Evolutionary conservation across 2,888 invertebrate genomes (phyloP).

Genomic region (Protodeltote pygarga): DNA sequence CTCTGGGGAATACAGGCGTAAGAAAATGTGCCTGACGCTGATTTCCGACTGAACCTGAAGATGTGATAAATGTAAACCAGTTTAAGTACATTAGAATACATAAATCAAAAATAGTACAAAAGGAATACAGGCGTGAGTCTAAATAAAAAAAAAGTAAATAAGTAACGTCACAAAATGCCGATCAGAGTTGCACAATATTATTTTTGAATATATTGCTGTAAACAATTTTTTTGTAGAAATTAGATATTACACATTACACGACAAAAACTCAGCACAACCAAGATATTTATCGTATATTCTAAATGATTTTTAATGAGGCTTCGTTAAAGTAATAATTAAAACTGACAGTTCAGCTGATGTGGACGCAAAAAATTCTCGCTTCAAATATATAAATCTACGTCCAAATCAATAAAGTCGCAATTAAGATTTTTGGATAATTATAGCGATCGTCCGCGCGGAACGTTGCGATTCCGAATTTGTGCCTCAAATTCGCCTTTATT

Average conservation of each 20-base stretch:
- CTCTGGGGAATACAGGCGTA: no score
- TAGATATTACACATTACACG: slow-evolving; percentile 11
- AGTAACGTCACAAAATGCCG: no score
- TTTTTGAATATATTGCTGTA: no score
- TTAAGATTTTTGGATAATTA: slow-evolving; percentile 66
- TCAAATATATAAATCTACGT: slow-evolving; percentile 52
- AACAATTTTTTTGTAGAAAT: slow-evolving; percentile 9
- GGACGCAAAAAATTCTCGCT: slow-evolving; percentile 49
- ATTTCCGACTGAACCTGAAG: no score
- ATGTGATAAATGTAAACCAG: no score
- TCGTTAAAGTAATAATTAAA: slow-evolving; percentile 27
- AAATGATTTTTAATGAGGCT: slow-evolving; percentile 11
- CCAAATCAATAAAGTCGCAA: slow-evolving; percentile 61
- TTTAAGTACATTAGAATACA: no score
- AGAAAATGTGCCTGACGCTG: no score
- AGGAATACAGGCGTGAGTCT: no score
- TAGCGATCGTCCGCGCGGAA: slow-evolving; percentile 51
- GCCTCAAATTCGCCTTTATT: slow-evolving; percentile 35
- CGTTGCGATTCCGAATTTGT: slow-evolving; percentile 45
- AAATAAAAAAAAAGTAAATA: no score
- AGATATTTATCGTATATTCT: slow-evolving; percentile 5
- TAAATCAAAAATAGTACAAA: no score
- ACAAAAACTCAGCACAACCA: slow-evolving; percentile 1
- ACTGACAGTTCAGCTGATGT: slow-evolving; percentile 4
- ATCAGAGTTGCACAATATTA: no score